These are phyloP conservation scores for Lydus trimaculatus DNA, from an alignment of 2,888 invertebrate species.

Conservation along the genomic window DNA sequence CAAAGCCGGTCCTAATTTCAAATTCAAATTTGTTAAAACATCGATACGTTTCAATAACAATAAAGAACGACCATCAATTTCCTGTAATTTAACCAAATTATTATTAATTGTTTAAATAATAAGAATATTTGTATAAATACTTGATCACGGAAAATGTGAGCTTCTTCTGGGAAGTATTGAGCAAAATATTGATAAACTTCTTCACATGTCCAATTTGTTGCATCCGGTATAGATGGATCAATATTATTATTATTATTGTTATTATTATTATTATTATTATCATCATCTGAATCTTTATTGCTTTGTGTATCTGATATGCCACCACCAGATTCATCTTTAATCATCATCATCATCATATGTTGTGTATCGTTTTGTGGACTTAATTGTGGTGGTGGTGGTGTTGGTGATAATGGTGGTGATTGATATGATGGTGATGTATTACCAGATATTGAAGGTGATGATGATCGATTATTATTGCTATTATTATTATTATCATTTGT, in stretches of 20 bases:
- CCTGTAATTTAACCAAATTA: conserved; percentile 62
- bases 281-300: conserved; percentile 51
- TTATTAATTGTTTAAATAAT: background rate
- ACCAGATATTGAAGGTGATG: conserved; percentile 40
- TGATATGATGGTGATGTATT: conserved; percentile 42
- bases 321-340: conserved; percentile 15
- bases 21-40: conserved; percentile 79
- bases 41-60: conserved; percentile 85
- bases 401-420: conserved; percentile 46
- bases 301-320: conserved; percentile 47
- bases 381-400: conserved; percentile 47
- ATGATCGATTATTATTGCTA: conserved; percentile 33
- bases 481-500: background rate
- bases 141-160: conserved; percentile 82
- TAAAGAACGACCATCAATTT: conserved; percentile 90
- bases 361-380: conserved; percentile 52
- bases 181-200: conserved; percentile 84
- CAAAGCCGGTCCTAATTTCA: conserved; percentile 88
- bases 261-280: conserved; percentile 54
- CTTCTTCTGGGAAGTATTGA: conserved; percentile 80
- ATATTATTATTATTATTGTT: conserved; percentile 55
- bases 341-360: too few species aligned
- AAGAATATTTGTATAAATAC: conserved; percentile 62
- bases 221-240: conserved; percentile 78
- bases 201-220: conserved; percentile 80